Percentiles rank a stretch among this genome's conserved stretches.
These are phyloP conservation scores for Eledona agricola DNA, from an alignment of 2,888 invertebrate species.

Conservation along the genomic window DNA sequence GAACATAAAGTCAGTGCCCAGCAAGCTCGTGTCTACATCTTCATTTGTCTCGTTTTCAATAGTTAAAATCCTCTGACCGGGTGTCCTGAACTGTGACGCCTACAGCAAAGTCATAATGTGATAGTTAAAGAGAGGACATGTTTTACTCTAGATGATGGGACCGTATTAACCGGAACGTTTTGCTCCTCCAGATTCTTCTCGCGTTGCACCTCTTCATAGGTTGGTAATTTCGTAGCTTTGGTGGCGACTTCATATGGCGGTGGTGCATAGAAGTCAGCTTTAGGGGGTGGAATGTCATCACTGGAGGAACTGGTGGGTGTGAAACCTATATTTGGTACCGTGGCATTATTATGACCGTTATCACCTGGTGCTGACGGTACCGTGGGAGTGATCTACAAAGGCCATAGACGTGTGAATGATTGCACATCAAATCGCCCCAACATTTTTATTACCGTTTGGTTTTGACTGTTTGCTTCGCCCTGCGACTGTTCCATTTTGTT, in stretches of 20 bases:
- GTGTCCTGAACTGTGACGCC: constrained; percentile 46
- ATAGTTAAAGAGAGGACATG: constrained; percentile 1
- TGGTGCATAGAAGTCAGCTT: constrained; percentile 84
- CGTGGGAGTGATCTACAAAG: constrained; percentile 34
- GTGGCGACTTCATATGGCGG: constrained; percentile 86
- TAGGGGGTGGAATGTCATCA: constrained; percentile 81
- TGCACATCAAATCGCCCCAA: constrained; percentile 8
- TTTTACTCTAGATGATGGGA: constrained; percentile 44
- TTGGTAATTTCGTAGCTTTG: constrained; percentile 82
- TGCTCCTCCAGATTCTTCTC: constrained; percentile 81
- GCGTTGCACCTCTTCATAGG: constrained; percentile 91
- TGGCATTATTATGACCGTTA: constrained; percentile 21
- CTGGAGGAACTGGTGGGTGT: constrained; percentile 51
- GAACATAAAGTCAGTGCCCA: constrained; percentile 94
- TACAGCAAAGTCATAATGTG: constrained; percentile 45
- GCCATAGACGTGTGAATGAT: constrained; percentile 19
- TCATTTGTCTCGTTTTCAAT: constrained; percentile 79
- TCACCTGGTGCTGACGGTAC: too few species aligned
- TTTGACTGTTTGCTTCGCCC: constrained; percentile 40
- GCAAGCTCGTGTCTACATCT: constrained; percentile 80
- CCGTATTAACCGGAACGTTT: constrained; percentile 59
- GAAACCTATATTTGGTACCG: constrained; percentile 39
- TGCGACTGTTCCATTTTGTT: constrained; percentile 46
- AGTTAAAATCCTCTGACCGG: constrained; percentile 58
- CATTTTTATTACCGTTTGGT: constrained; percentile 26